phyloP scores from a whole-genome alignment of 1,140 invertebrate species.

The Drosophila trapezifrons region DNA sequence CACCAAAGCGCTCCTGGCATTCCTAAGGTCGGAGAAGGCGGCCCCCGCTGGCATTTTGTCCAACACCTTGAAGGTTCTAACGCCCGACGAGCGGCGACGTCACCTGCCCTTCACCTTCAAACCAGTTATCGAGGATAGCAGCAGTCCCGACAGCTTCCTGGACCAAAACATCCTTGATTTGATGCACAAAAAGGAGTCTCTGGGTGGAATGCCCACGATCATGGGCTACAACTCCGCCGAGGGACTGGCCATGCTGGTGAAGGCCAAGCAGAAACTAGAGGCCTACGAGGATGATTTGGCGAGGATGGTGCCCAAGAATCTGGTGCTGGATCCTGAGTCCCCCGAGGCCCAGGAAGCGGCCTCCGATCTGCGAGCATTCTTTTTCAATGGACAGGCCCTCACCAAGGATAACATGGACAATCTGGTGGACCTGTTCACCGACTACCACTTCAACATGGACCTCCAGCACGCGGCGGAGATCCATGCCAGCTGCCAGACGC shows the following conservation, averaged over 20 bases:
- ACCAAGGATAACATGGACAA: conserved; percentile 45
- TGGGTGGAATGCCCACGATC: conserved; percentile 60
- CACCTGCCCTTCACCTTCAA: conserved; percentile 69
- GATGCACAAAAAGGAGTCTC: conserved; percentile 46
- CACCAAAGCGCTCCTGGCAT: conserved; percentile 53
- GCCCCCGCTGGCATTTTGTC: conserved; percentile 37
- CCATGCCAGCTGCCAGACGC: conserved; percentile 54
- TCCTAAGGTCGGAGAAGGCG: conserved; percentile 60
- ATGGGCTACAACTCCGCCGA: conserved; percentile 76
- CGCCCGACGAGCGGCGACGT: conserved; percentile 70
- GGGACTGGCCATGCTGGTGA: conserved; percentile 62
- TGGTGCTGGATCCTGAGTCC: conserved; percentile 37
- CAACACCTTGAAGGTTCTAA: conserved; percentile 52
- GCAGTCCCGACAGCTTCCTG: conserved; percentile 65
- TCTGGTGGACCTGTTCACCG: conserved; percentile 61
- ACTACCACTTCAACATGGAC: conserved; percentile 72
- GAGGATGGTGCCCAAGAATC: conserved; percentile 60
- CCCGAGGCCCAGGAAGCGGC: conserved; percentile 44
- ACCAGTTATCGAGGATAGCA: conserved; percentile 64
- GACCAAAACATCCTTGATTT: conserved; percentile 51
- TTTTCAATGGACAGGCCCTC: conserved; percentile 60
- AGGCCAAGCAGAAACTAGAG: conserved; percentile 55
- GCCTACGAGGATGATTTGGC: conserved; percentile 60
- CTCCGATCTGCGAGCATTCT: conserved; percentile 66
- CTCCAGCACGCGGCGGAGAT: conserved; percentile 64